Evolutionary conservation across 2,888 invertebrate species (phyloP).

Genomic region (Cremastinae sp.): DNA sequence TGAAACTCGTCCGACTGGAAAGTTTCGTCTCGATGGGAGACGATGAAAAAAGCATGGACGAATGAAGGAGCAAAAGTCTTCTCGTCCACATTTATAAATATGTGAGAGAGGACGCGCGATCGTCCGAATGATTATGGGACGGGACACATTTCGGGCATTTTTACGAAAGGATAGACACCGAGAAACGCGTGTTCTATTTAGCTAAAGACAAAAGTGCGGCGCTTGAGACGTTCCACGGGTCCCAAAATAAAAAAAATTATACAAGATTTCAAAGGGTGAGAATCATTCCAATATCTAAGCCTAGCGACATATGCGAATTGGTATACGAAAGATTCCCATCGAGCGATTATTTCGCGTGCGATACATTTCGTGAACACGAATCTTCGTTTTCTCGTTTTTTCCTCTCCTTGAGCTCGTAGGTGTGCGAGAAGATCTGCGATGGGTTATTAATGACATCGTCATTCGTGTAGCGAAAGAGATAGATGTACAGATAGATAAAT

Average conservation of each 20-base stretch:
- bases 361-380: constrained; percentile 57
- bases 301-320: not conserved
- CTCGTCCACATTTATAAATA: constrained; percentile 27
- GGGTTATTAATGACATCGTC: constrained; percentile 59
- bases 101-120: constrained; percentile 68
- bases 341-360: too few species aligned
- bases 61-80: constrained; percentile 32
- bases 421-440: constrained; percentile 42
- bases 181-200: constrained; percentile 79
- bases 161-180: constrained; percentile 75
- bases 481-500: constrained; percentile 1
- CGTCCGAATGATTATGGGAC: constrained; percentile 76
- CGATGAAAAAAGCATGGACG: constrained; percentile 41
- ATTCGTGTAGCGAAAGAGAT: constrained; percentile 12
- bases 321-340: too few species aligned
- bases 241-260: not conserved
- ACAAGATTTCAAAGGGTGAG: constrained; percentile 9
- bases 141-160: constrained; percentile 78
- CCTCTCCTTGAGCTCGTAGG: not conserved
- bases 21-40: constrained; percentile 45
- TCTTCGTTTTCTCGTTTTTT: constrained; percentile 19
- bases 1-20: constrained; percentile 46
- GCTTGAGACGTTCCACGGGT: constrained; percentile 72
- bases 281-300: constrained; percentile 3
- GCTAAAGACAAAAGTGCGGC: constrained; percentile 79